phyloP scores from a whole-genome alignment of 1,140 invertebrate species.

The Drosophila arizonae region DNA sequence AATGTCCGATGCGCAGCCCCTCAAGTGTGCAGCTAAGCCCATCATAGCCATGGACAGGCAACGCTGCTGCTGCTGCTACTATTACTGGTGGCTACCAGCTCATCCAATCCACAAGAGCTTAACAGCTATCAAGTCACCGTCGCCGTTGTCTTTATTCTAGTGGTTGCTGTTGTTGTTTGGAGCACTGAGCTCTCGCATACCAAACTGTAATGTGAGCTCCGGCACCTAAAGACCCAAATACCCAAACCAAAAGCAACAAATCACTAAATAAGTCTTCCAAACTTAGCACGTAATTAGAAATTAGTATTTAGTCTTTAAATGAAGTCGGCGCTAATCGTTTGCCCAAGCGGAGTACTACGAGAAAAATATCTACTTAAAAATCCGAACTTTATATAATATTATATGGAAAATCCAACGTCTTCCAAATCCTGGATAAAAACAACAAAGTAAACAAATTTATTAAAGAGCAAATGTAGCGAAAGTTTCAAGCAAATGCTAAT shows the following conservation, averaged over 20 bases:
- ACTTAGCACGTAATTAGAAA: slow-evolving; percentile 59
- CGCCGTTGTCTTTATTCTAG: slow-evolving; percentile 42
- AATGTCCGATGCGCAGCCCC: slow-evolving; percentile 34
- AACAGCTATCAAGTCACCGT: slow-evolving; percentile 6
- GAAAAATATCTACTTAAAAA: not conserved
- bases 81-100: slow-evolving; percentile 29
- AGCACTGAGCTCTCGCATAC: slow-evolving; percentile 24
- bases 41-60: slow-evolving; percentile 7
- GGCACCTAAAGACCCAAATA: slow-evolving; percentile 1
- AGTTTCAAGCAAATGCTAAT: slow-evolving; percentile 41
- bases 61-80: slow-evolving; percentile 1
- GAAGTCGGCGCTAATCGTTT: slow-evolving; percentile 32
- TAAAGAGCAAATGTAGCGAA: slow-evolving; percentile 35
- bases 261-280: slow-evolving; percentile 82
- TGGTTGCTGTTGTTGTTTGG: slow-evolving; percentile 57
- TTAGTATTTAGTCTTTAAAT: slow-evolving; percentile 51
- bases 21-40: slow-evolving; percentile 53
- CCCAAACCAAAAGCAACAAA: slow-evolving; percentile 73
- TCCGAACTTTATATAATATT: slow-evolving; percentile 12
- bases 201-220: slow-evolving; percentile 39
- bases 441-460: slow-evolving; percentile 17
- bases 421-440: slow-evolving; percentile 34
- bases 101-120: slow-evolving; percentile 40
- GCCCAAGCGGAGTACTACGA: slow-evolving; percentile 42
- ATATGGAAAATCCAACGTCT: slow-evolving; percentile 53